phyloP scores from a whole-genome alignment of 2,797 vertebrate genomes.

The Lepilemur ruficaudatus region DNA sequence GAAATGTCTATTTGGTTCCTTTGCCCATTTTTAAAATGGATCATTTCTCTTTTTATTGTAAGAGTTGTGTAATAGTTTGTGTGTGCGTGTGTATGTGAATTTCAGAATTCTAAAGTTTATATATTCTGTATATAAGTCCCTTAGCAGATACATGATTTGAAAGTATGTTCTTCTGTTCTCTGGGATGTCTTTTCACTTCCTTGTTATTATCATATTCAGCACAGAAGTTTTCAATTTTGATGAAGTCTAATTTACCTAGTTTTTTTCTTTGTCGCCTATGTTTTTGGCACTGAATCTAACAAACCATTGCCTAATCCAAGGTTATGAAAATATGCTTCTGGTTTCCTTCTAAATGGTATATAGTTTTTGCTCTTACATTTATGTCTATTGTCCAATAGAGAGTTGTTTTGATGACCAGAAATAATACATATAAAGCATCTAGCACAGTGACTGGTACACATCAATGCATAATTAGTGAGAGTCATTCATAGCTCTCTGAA shows the following conservation, averaged over 20 bases:
- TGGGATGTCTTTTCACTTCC: neutral
- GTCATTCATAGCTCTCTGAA: neutral
- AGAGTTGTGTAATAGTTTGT: neutral
- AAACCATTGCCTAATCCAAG: neutral
- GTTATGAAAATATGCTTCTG: neutral
- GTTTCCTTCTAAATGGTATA: neutral
- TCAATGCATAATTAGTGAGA: neutral
- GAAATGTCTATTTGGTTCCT: neutral
- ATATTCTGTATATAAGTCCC: neutral
- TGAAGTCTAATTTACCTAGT: neutral
- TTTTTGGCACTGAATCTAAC: neutral
- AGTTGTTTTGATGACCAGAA: neutral
- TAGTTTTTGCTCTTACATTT: neutral
- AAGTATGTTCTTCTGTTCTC: neutral
- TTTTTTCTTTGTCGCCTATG: neutral
- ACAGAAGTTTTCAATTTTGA: neutral
- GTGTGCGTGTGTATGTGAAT: neutral
- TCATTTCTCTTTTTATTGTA: neutral
- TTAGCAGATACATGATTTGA: neutral
- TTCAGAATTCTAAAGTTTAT: neutral
- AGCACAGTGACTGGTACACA: neutral
- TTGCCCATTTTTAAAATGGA: neutral
- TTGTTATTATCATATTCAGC: neutral
- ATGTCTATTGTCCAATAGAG: neutral
- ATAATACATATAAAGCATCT: neutral